A percentile compares a stretch with the other conserved stretches of the same genome.
Evolutionary conservation across 2,797 vertebrate species (phyloP).

Genomic region (Leptodactylus fallax): DNA sequence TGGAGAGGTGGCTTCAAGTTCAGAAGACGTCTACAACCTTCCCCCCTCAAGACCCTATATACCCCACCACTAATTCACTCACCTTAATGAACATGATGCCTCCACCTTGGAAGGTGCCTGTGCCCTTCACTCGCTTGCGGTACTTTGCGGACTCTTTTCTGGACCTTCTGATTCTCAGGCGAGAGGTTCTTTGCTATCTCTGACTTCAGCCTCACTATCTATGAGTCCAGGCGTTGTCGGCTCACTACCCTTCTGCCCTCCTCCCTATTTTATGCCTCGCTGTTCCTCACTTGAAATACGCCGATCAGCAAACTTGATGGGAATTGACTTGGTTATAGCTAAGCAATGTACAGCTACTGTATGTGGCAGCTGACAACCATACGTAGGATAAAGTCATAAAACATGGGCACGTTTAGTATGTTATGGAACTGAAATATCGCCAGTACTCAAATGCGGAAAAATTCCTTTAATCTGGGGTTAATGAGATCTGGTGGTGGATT

Average conservation of each 20-base stretch:
- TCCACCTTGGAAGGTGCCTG: not conserved
- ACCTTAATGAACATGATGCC: conserved; percentile 49
- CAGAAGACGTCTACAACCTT: not conserved
- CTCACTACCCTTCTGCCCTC: conserved; percentile 11
- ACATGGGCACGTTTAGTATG: no score
- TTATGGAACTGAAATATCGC: no score
- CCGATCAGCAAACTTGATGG: not conserved
- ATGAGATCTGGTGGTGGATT: no score
- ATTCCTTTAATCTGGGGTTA: no score
- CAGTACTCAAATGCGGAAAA: no score
- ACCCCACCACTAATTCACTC: not conserved
- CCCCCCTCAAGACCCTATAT: not conserved
- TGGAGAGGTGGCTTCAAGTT: conserved; percentile 13
- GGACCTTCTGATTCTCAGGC: not conserved
- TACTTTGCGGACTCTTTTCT: not conserved
- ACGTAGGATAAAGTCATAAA: no score
- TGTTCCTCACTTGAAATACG: not conserved
- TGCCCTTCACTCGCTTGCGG: not conserved
- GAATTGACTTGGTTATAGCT: not conserved
- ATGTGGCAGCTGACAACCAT: no score
- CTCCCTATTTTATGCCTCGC: not conserved
- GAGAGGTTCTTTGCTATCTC: conserved; percentile 23
- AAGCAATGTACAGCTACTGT: no score
- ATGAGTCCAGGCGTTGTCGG: conserved; percentile 11
- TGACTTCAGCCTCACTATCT: conserved; percentile 53